Conservation (phyloP, 2,113 vertebrate genomes). For the Eubucco bourcierii region DNA sequence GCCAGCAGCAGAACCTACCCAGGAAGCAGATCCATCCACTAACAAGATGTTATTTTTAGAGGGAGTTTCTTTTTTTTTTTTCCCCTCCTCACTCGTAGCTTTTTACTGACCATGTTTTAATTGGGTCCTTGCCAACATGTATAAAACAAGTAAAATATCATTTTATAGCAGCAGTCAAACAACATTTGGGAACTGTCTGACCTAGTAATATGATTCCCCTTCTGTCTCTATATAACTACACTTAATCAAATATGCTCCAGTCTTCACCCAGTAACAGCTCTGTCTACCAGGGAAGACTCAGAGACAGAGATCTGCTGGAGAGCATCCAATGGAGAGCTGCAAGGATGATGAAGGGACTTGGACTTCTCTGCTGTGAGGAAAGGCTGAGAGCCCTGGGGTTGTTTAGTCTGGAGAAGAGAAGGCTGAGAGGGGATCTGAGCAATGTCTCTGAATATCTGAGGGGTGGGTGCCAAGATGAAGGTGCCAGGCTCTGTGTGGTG, state of each 20-base stretch:
- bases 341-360: no score
- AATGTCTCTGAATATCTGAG: no score
- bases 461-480: no score
- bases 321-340: no score
- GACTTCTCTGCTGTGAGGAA: no score
- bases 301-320: no score
- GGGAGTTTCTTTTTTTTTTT: no score
- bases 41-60: constrained; percentile 63
- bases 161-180: constrained; percentile 17
- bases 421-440: no score
- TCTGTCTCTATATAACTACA: background rate
- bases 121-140: constrained; percentile 24
- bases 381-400: no score
- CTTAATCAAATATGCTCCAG: background rate
- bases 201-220: constrained; percentile 3
- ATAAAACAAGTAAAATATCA: background rate
- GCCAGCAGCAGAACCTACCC: constrained; percentile 41
- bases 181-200: constrained; percentile 20
- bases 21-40: constrained; percentile 25
- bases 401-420: no score
- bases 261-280: background rate
- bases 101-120: constrained; percentile 60
- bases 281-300: background rate
- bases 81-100: constrained; percentile 29
- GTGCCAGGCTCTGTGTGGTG: no score